Conservation (phyloP, 1,140 invertebrate genomes). For the Papilio polyxenes region DNA sequence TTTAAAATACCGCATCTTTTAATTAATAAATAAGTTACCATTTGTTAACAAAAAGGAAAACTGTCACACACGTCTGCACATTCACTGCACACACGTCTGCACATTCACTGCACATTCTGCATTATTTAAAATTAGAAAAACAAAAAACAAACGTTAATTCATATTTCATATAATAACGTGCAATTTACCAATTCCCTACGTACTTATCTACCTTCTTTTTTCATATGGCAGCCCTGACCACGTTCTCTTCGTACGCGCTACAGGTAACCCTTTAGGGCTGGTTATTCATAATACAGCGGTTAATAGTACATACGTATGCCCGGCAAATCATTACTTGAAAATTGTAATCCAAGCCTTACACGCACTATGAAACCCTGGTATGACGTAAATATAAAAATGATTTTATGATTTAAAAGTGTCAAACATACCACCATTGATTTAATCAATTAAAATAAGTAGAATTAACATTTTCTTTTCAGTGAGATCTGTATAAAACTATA, state of each 20-base stretch:
- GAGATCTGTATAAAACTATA: no score
- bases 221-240: not conserved
- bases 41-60: no score
- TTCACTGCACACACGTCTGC: no score
- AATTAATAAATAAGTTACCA: no score
- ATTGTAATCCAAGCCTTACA: not conserved
- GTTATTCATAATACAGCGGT: conserved; percentile 39
- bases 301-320: conserved; percentile 13
- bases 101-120: no score
- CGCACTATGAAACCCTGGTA: no score
- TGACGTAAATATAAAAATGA: no score
- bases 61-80: no score
- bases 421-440: not conserved
- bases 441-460: not conserved
- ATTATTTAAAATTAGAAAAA: no score
- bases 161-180: not conserved
- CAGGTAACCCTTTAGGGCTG: conserved; percentile 35
- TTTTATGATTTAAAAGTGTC: no score
- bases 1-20: no score
- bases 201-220: not conserved
- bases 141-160: no score
- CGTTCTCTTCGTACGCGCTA: conserved; percentile 23
- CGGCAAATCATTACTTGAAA: not conserved
- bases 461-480: not conserved
- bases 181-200: not conserved